phyloP scores from a whole-genome alignment of 2,888 invertebrate species.

The Coenonympha arcania region DNA sequence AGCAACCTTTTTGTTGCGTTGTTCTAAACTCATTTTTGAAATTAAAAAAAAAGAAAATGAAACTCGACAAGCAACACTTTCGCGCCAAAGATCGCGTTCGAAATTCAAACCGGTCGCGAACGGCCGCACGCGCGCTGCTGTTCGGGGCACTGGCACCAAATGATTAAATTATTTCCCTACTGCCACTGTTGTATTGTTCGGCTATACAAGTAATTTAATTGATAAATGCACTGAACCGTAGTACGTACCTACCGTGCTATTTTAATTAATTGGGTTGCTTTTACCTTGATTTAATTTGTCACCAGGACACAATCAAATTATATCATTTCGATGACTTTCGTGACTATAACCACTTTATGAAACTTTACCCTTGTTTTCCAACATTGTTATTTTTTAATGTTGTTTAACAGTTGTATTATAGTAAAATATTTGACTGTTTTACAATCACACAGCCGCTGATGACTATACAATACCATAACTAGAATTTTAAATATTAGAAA shows the following conservation, averaged over 20 bases:
- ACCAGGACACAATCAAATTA: neutral
- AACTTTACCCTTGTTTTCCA: neutral
- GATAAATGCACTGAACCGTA: constrained; percentile 25
- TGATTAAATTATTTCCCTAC: constrained; percentile 28
- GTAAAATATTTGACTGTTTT: too few species aligned
- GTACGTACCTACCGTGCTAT: neutral
- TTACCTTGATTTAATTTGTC: constrained; percentile 8
- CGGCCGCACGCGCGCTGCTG: constrained; percentile 50
- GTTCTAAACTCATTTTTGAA: constrained; percentile 60
- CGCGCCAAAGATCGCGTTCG: constrained; percentile 49
- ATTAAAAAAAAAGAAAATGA: constrained; percentile 27
- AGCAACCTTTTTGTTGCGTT: constrained; percentile 60
- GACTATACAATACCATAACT: too few species aligned
- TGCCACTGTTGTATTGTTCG: constrained; percentile 38
- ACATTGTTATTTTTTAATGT: too few species aligned
- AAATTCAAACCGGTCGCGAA: constrained; percentile 37
- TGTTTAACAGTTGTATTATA: too few species aligned
- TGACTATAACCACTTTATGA: neutral
- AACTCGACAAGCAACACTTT: constrained; percentile 38
- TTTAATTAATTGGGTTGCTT: constrained; percentile 8
- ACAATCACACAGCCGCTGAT: too few species aligned
- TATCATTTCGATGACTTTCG: neutral
- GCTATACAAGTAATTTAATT: constrained; percentile 25
- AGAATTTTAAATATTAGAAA: too few species aligned
- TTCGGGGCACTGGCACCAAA: constrained; percentile 45